Evolutionary conservation across 2,888 invertebrate species (phyloP).

Genomic region (Drosophila vallismaia): DNA sequence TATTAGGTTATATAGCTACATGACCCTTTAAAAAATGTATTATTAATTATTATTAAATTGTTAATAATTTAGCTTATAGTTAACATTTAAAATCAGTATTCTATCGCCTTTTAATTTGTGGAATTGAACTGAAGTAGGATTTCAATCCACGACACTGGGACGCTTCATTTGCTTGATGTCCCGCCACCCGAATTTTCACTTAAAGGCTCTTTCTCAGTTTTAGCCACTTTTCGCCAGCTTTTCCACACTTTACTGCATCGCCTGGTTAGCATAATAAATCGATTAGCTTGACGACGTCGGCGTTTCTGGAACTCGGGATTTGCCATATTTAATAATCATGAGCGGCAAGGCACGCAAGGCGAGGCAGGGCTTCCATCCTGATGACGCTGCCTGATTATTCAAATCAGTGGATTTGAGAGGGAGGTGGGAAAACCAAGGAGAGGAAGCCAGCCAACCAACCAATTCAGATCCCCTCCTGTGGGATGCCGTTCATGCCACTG

Average conservation of each 20-base stretch:
- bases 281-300: conserved; percentile 63
- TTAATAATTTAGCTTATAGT: no score
- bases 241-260: conserved; percentile 70
- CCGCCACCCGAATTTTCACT: conserved; percentile 7
- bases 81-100: no score
- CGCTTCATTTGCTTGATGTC: conserved; percentile 69
- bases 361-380: conserved; percentile 30
- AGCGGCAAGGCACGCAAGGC: conserved; percentile 16
- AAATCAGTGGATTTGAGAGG: conserved; percentile 46
- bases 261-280: conserved; percentile 80
- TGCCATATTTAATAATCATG: conserved; percentile 79
- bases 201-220: conserved; percentile 2
- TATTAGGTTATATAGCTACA: no score
- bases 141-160: conserved; percentile 11
- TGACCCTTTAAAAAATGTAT: no score
- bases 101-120: background rate
- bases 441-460: conserved; percentile 15
- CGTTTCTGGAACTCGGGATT: conserved; percentile 50
- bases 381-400: conserved; percentile 75
- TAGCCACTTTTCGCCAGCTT: conserved; percentile 17
- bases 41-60: no score
- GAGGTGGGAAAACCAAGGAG: background rate
- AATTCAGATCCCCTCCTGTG: background rate
- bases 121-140: background rate
- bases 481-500: conserved; percentile 4